Base-by-base conservation (phyloP, 2,113 vertebrate species). In the Hiodon alosoides region DNA sequence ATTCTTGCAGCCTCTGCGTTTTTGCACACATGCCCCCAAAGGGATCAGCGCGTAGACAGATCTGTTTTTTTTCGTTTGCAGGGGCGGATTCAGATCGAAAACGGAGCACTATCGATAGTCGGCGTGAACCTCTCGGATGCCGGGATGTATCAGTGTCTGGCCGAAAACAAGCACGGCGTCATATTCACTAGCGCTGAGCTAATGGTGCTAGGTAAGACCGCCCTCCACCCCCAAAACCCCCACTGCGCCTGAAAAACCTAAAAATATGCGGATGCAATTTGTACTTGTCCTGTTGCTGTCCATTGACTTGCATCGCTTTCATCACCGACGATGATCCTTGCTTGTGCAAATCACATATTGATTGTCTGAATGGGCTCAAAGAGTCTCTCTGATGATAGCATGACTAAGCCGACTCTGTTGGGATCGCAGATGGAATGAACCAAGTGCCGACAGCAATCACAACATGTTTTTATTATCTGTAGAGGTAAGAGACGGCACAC, bases 131-230 rank as follows among this genome's bases (percentile, higher is more conserved):
- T 95, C 87, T 95, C 93, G 70, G 94, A 98, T 86, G 94, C 94
- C 59, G 96, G 95, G 81, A 95, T 95, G 91, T 98, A 98, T 90
- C 96, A 98, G 17, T 98, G 96, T 87, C 87, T 96, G 86, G 96
- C 95, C 57, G 95, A 98, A 90, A 98, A 98, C 92, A 97, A 98
- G 86, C 95, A 98, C 7, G 95, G 95, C 53, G 88, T 93, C 77
- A 90, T 96, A 86, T 95, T 93, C 85, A 93, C 94, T 16, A 93
- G 90, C 72, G 94, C 95, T 58, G 93, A 97, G 78, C 94, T 98
- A 85, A 92, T 90, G 81, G 96, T 98, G 81, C 78, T 96, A 83
- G 96, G 96, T 98, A 93, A 93, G 95, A 82, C 79, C 71, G 75
- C 74, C 67, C 81, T 54, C 72, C 6, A 13, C 60, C 67, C 48